Evolutionary conservation across 1,140 invertebrate genomes (phyloP), one percentile per base, ranked within the genome.

Genomic region (Meteorus sp.): DNA sequence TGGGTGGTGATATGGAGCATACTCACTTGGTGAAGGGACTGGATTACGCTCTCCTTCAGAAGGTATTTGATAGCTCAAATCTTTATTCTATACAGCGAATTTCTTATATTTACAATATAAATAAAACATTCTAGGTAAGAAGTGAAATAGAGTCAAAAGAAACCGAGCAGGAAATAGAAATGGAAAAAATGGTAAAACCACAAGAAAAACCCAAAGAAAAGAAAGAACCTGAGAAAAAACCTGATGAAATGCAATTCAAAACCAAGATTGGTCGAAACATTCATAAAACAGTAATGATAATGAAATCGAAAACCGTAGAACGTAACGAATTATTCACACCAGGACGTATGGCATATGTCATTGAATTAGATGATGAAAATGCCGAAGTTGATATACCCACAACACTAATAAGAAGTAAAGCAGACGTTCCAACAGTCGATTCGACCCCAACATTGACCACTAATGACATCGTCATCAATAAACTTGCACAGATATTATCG

Each of bases 11-110:
- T 78, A 98, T 99, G 91, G 96, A 99, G 66, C 97, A 99, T 71
- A 99, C 98, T 78, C 98, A 99, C 82, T 97, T 99, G 83, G 97
- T 99, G 51, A 99, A 99, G 83, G 98, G 98, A 78, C 84, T 99
- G 7, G 98, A 99, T 88, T 99, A 98, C 82, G 97, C 97, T 5
- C 80, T 99, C n/a, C 79, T 99, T 44, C 95, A 99, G 77, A 99
- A 99, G 82, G 94, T 95, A 68, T 17, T 33, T 19, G 3, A 25
- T n/a, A 7, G 29, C 2, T 48, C 4, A n/a, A 6, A 13, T 20
- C 20, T 20, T 29, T 27, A 3, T 15, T 8, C 22, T 5, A 25
- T 20, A 15, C 3, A 9, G 15, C 5, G 33, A 22, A 48, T 6
- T 52, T 29, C 60, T 33, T 43, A 45, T 27, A 9, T 44, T 43